phyloP scores from a whole-genome alignment of 2,113 vertebrate species.

The Hypomesus transpacificus region DNA sequence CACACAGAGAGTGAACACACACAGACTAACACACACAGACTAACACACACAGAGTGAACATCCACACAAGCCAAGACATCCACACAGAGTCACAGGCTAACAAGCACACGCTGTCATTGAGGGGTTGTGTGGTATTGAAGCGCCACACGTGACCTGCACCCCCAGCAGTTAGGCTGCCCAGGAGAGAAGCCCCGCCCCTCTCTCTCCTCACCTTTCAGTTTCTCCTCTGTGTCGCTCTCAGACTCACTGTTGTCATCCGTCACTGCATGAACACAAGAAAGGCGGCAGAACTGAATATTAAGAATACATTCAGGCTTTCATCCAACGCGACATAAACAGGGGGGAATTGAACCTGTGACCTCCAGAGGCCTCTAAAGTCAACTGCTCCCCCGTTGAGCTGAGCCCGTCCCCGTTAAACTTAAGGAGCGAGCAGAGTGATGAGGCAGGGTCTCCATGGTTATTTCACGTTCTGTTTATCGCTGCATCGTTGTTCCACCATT shows the following conservation, averaged over 20 bases:
- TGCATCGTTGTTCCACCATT: background rate
- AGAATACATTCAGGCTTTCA: constrained; percentile 10
- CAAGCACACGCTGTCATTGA: too few species aligned
- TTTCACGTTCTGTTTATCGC: too few species aligned
- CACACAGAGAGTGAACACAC: too few species aligned
- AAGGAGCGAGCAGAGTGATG: too few species aligned
- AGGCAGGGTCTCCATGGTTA: too few species aligned
- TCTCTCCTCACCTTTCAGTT: constrained; percentile 77
- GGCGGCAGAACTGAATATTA: background rate
- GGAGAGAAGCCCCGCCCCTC: background rate
- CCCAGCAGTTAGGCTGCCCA: background rate
- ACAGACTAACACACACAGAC: too few species aligned
- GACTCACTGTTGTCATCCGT: constrained; percentile 92
- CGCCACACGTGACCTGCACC: too few species aligned
- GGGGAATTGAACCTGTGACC: constrained; percentile 1
- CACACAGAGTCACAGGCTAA: too few species aligned
- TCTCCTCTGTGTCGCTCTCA: constrained; percentile 87
- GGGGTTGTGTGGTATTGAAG: background rate
- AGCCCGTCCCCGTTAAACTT: too few species aligned
- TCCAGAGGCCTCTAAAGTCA: background rate
- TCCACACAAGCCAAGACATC: too few species aligned
- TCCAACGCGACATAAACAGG: constrained; percentile 12
- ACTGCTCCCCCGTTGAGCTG: constrained; percentile 3
- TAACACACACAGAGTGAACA: too few species aligned
- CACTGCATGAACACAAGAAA: constrained; percentile 58